Evolutionary conservation across 1,140 invertebrate genomes (phyloP).

Genomic region (Meloidogyne floridensis): DNA sequence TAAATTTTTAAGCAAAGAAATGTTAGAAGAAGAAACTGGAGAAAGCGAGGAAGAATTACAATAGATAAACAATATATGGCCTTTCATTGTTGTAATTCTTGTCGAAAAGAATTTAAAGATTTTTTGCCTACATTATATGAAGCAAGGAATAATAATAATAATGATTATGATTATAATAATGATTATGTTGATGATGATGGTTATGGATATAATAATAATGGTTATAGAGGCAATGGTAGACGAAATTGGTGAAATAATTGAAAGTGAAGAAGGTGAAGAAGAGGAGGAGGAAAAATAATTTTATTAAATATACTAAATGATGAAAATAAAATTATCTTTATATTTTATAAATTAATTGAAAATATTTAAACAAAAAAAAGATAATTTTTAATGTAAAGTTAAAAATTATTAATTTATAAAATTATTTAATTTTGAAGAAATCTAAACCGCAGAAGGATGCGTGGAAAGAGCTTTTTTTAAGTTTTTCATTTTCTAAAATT

Average conservation of each 20-base stretch:
- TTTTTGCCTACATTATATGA: not conserved
- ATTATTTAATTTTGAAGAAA: too few species aligned
- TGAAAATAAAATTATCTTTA: too few species aligned
- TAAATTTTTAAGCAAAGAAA: not conserved
- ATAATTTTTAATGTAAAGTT: too few species aligned
- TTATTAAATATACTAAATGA: too few species aligned
- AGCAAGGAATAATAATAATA: not conserved
- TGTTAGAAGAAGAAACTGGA: not conserved
- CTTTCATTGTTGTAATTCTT: not conserved
- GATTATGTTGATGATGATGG: not conserved
- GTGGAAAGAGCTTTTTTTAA: too few species aligned
- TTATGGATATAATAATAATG: not conserved
- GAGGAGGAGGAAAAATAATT: not conserved
- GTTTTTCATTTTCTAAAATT: too few species aligned
- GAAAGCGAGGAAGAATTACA: too few species aligned
- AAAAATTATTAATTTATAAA: too few species aligned
- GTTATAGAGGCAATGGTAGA: not conserved
- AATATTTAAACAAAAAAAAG: too few species aligned
- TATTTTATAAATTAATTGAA: too few species aligned
- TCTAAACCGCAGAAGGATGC: too few species aligned
- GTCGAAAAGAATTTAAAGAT: not conserved
- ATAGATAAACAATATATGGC: constrained; percentile 5
- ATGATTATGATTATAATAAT: not conserved
- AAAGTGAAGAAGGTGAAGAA: too few species aligned
- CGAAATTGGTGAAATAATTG: not conserved